Percentiles rank a stretch among this genome's conserved stretches.
Evolutionary conservation across 2,888 invertebrate species (phyloP).

Genomic region (Ennomos erosarius): DNA sequence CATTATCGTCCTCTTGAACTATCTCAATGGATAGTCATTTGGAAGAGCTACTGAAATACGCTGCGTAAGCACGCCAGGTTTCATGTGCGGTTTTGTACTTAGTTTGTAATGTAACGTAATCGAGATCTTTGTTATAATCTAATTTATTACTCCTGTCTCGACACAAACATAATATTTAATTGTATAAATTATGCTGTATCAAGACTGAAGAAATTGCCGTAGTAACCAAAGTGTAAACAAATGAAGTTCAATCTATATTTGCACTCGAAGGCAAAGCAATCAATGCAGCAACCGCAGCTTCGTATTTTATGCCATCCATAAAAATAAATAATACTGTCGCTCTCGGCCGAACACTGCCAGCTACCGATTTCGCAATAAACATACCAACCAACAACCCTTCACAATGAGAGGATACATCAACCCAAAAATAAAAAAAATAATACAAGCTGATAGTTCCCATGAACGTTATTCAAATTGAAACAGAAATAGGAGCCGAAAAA

Average conservation of each 20-base stretch:
- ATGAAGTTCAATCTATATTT: conserved; percentile 26
- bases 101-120: neutral
- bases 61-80: conserved; percentile 36
- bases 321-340: conserved; percentile 43
- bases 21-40: conserved; percentile 64
- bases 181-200: no score
- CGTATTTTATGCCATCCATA: conserved; percentile 61
- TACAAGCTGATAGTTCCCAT: conserved; percentile 66
- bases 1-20: conserved; percentile 73
- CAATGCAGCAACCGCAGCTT: conserved; percentile 50
- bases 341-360: conserved; percentile 33
- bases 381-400: conserved; percentile 32
- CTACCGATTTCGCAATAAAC: conserved; percentile 45
- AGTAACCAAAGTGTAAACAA: conserved; percentile 6
- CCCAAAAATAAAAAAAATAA: conserved; percentile 22
- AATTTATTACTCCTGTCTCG: no score
- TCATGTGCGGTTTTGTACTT: conserved; percentile 12
- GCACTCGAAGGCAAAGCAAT: conserved; percentile 38
- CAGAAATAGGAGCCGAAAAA: conserved; percentile 65
- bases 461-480: conserved; percentile 70
- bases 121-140: no score
- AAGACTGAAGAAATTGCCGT: neutral
- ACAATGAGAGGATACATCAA: conserved; percentile 15
- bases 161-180: no score
- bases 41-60: conserved; percentile 71